Evolutionary conservation across 2,797 vertebrate genomes (phyloP), one percentile per base, ranked within the genome.

Genomic region (Poliocrania exsul): DNA sequence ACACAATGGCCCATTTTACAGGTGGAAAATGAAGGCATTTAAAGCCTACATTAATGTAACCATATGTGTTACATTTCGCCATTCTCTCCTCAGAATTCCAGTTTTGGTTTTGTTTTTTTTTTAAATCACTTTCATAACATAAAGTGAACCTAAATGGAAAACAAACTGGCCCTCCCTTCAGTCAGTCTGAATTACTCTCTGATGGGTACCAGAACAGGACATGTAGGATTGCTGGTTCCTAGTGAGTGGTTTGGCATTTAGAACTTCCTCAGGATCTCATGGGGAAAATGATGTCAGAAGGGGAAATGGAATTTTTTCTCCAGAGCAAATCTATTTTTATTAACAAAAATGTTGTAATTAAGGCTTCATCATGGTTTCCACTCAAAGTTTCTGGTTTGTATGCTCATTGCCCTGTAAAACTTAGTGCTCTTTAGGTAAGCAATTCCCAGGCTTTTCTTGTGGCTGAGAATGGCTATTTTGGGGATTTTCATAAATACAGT

Each of bases 281-380:
- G 95, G 85, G 85, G 91, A 94, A 81, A 89, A 83, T 35, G 5
- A 93, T 83, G 85, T 94, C 84, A 81, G 69, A 89, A 89, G 21
- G 78, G 79, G 81, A 95, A 94, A 93, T 47, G 67, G 72, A 91
- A 83, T 81, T 94, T 92, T 42, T 95, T 91, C 72, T 92, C 75
- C 28, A 77, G 69, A 94, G 75, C 85, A 92, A 78, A 78, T 92
- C 92, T 96, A 93, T 96, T 96, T 96, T 96, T 96, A 93, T 83
- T 91, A 90, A 64, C 50, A 87, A 87, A 95, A 93, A 96, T 89
- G 17, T 88, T 85, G 35, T 85, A 93, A 89, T 91, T 96, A 81
- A 91, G 60, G 37, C 84, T 92, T 94, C 78, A 92, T 96, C 89
- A 83, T 95, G 91, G 21, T 96, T 96, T 95, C 95, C 91, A 92